Evolutionary conservation across 1,140 invertebrate genomes (phyloP).

Genomic region (Centruroides vittatus): DNA sequence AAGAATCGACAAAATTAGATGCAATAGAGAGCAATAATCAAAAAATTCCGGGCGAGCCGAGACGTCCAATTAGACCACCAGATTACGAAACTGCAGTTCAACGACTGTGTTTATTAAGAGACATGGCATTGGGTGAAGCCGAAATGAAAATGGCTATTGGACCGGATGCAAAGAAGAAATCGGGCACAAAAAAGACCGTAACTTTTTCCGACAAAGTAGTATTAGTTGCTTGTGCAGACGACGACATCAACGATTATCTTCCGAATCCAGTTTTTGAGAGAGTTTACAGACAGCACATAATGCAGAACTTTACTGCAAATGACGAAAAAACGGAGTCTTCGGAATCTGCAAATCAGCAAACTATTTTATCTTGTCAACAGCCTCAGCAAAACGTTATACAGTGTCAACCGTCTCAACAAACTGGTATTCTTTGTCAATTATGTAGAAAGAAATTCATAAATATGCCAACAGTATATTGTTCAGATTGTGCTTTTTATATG

Average conservation of each 20-base stretch:
- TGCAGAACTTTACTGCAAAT: constrained; percentile 33
- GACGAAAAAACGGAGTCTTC: constrained; percentile 26
- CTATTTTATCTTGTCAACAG: too few relatives aligned
- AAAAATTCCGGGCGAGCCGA: not conserved
- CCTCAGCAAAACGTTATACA: not conserved
- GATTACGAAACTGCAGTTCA: constrained; percentile 24
- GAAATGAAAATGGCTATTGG: not conserved
- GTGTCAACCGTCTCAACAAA: constrained; percentile 17
- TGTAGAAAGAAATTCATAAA: constrained; percentile 65
- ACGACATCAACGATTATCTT: constrained; percentile 70
- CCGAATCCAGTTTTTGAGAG: constrained; percentile 79
- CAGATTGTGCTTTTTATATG: constrained; percentile 83
- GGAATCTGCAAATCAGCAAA: not conserved
- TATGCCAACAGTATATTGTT: constrained; percentile 60
- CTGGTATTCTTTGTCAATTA: constrained; percentile 47
- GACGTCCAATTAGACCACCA: constrained; percentile 18
- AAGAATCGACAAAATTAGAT: not conserved
- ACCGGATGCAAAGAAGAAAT: constrained; percentile 19
- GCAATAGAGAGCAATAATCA: not conserved
- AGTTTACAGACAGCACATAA: constrained; percentile 53
- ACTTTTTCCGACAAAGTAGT: constrained; percentile 88
- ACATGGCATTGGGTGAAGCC: not conserved
- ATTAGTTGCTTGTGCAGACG: constrained; percentile 73
- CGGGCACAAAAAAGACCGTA: constrained; percentile 63
- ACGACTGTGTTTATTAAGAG: constrained; percentile 14